A percentile compares a stretch with the other conserved stretches of the same genome.
Evolutionary conservation across 2,888 invertebrate species (phyloP).

Genomic region (Conomelus anceps): DNA sequence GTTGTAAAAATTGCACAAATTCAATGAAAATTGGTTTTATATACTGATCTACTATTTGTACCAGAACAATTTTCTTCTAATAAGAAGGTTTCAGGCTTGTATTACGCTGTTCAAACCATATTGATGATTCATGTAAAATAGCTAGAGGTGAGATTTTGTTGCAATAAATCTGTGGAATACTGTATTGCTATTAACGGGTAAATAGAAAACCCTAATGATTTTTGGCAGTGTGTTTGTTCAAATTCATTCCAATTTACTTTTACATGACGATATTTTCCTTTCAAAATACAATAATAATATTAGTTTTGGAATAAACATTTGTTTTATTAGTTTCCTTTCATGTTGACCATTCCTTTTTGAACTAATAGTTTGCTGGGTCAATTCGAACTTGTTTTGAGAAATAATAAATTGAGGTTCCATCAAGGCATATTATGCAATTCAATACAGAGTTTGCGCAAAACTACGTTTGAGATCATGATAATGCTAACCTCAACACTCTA

Average conservation of each 20-base stretch:
- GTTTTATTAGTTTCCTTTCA: neutral
- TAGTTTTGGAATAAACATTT: neutral
- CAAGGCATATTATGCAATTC: too few relatives aligned
- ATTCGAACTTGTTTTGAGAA: too few relatives aligned
- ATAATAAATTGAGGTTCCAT: too few relatives aligned
- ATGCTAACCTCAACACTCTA: too few relatives aligned
- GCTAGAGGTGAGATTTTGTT: neutral
- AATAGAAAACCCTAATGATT: neutral
- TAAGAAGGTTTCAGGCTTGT: neutral
- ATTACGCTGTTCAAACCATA: neutral
- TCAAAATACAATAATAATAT: neutral
- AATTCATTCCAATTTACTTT: neutral
- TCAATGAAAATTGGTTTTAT: neutral
- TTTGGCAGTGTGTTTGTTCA: neutral
- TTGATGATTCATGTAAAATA: neutral
- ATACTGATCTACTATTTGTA: neutral
- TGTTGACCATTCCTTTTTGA: neutral
- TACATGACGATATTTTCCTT: neutral
- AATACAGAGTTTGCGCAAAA: too few relatives aligned
- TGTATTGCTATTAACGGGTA: neutral
- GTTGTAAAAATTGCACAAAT: neutral
- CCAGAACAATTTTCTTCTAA: neutral
- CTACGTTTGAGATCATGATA: too few relatives aligned
- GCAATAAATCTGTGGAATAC: neutral
- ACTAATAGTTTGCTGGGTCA: neutral